A percentile compares a stretch with the other conserved stretches of the same genome.
Conservation (phyloP, 1,140 invertebrate species). For the Lerema accius region DNA sequence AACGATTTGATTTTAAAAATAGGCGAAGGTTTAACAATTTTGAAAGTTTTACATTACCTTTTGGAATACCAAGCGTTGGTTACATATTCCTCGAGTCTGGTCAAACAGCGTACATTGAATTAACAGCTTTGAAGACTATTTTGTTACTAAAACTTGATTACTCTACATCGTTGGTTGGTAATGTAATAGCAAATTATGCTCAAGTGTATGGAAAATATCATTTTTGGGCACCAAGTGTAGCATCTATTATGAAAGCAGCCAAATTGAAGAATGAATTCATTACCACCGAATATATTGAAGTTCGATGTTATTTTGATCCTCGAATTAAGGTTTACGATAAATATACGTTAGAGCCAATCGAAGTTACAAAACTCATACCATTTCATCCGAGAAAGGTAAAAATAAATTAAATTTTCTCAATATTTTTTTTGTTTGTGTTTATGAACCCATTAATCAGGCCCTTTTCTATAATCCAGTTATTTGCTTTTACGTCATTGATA, state of each 20-base stretch:
- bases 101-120: slow-evolving; percentile 36
- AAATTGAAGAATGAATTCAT: slow-evolving; percentile 55
- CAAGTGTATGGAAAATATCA: slow-evolving; percentile 61
- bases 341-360: slow-evolving; percentile 13
- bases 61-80: slow-evolving; percentile 45
- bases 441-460: too few species aligned
- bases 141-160: slow-evolving; percentile 51
- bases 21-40: slow-evolving; percentile 50
- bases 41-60: slow-evolving; percentile 25
- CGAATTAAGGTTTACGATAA: slow-evolving; percentile 46
- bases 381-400: not conserved
- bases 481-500: too few species aligned
- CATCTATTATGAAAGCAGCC: slow-evolving; percentile 57
- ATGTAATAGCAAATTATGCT: slow-evolving; percentile 54
- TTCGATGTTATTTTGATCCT: slow-evolving; percentile 57
- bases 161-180: slow-evolving; percentile 46
- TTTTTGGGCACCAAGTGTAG: slow-evolving; percentile 56
- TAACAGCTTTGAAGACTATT: slow-evolving; percentile 45
- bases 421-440: not conserved
- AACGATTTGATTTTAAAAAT: slow-evolving; percentile 39
- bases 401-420: not conserved
- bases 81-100: slow-evolving; percentile 43
- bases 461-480: too few species aligned
- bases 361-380: not conserved
- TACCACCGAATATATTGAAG: slow-evolving; percentile 50